A percentile compares a stretch with the other conserved stretches of the same genome.
These are phyloP conservation scores for Oxygymnocypris stewartii DNA, from an alignment of 2,113 vertebrate species.

Conservation along the genomic window DNA sequence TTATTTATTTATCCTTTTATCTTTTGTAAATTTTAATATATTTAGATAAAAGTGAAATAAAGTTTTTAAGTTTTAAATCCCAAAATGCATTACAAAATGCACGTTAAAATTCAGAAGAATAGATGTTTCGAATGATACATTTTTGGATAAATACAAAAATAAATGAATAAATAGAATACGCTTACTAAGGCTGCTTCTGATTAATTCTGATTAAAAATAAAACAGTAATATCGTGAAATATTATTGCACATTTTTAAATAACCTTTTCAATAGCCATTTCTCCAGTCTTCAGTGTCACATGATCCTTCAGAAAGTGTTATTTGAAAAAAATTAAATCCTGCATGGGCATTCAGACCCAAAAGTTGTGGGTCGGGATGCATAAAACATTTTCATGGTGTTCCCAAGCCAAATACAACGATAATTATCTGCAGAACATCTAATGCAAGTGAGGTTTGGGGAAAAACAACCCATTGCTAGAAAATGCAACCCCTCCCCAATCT, in stretches of 20 bases:
- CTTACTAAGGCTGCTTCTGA: background rate
- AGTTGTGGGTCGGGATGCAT: background rate
- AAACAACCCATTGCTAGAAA: background rate
- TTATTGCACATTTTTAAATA: background rate
- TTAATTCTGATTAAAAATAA: background rate
- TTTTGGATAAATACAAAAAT: too few species aligned
- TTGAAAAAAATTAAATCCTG: too few species aligned
- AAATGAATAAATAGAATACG: too few species aligned
- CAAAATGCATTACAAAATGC: background rate
- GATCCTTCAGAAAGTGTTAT: background rate
- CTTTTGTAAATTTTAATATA: background rate
- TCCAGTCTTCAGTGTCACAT: background rate
- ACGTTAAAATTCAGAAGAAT: background rate
- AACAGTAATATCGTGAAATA: background rate
- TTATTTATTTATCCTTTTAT: too few species aligned
- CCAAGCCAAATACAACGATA: background rate
- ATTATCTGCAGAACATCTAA: slow-evolving; percentile 10
- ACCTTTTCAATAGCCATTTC: background rate
- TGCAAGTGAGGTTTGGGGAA: background rate
- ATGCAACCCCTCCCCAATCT: background rate
- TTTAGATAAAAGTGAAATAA: background rate
- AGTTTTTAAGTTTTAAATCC: background rate
- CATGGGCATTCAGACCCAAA: too few species aligned
- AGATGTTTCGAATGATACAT: too few species aligned
- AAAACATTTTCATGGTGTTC: background rate